Evolutionary conservation across 2,797 vertebrate genomes (phyloP).

Genomic region (Diceros bicornis): DNA sequence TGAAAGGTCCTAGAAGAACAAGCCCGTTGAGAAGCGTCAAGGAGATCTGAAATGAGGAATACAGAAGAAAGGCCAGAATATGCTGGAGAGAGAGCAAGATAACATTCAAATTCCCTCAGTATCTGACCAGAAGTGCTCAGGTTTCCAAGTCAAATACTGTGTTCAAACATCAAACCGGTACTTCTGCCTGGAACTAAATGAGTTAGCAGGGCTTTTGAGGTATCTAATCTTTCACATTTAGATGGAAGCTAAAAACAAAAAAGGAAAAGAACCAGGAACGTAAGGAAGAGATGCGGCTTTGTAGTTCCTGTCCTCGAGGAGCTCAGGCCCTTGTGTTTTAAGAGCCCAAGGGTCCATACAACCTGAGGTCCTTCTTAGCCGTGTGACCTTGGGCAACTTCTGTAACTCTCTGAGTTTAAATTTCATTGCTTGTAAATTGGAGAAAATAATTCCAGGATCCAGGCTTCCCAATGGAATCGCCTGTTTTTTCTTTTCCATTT

Average conservation of each 20-base stretch:
- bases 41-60: not conserved
- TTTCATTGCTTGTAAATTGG: not conserved
- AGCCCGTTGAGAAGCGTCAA: not conserved
- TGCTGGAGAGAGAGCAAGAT: not conserved
- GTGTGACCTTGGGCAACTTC: not conserved
- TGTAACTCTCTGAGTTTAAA: not conserved
- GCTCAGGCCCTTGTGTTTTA: not conserved
- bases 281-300: not conserved
- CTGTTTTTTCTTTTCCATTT: not conserved
- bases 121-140: not conserved
- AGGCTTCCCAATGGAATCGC: not conserved
- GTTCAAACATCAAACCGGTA: not conserved
- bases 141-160: not conserved
- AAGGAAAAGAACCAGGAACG: rapidly evolving
- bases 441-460: not conserved
- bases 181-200: not conserved
- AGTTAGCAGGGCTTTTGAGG: not conserved
- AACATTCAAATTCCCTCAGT: not conserved
- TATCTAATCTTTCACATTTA: not conserved
- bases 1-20: not conserved
- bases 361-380: not conserved
- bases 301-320: not conserved
- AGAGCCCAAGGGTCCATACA: not conserved
- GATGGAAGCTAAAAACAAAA: not conserved
- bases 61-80: too few relatives aligned